Base-by-base conservation (phyloP, 2,888 invertebrate genomes). In the Biston betularia region DNA sequence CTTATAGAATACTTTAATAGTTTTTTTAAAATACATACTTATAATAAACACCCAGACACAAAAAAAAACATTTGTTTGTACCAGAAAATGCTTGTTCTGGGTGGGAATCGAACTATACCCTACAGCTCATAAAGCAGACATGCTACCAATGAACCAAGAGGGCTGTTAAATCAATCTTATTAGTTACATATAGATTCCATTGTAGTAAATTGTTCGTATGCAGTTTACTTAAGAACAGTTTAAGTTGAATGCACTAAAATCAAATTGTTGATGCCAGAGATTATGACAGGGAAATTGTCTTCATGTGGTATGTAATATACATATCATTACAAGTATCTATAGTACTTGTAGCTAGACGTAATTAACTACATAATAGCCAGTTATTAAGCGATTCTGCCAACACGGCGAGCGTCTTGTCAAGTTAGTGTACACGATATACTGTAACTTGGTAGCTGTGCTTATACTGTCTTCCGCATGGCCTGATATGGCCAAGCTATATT, bases 351-450 rank as follows among this genome's bases (percentile, higher is more conserved):
- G 77, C 72, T 65, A 56, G n/a, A 53, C 44, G 84, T 89, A 90
- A 91, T 92, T 92, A 90, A 85, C 85, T 78, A 82, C 79, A 88
- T 90, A 90, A 91, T 89, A 80, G 84, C 72, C 79, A 81, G 89
- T 89, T 89, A 92, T 91, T 89, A 90, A 89, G 89, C 88, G 89
- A 89, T 89, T 81, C 84, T 76, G 76, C 75, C 75, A 85, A 86
- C 84, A 87, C 84, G 86, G 80, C 84, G 78, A 83, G 77, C 77
- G 81, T 83, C 83, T 86, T 82, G 78, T 78, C 76, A 78, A 76
- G 71, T 79, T 52, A 62, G 61, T 65, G 45, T 42, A 45, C 53
- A 6, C 7, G 44, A 24, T 14, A 9, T 38, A 38, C 38, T 38
- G 38, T 53, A 55, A 33, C 33, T 40, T 57, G 52, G 48, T 62